Conservation (phyloP, 2,113 vertebrate species). For the Patagioenas fasciata region DNA sequence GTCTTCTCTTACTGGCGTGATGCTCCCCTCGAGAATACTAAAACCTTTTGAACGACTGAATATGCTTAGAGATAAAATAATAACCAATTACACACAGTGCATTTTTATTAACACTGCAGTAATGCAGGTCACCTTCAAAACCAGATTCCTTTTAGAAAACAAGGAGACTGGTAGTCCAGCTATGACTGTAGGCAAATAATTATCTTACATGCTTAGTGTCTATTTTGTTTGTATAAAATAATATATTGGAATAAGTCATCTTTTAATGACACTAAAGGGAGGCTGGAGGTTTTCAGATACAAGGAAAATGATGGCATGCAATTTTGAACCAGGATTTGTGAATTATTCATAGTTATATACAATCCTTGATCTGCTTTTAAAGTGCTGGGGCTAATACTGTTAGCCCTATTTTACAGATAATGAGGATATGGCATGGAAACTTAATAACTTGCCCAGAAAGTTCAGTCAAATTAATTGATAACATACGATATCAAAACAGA, state of each 20-base stretch:
- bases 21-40: slow-evolving; percentile 21
- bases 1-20: not conserved
- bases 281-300: slow-evolving; percentile 13
- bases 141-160: not conserved
- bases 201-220: not conserved
- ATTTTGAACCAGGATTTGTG: slow-evolving; percentile 17
- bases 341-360: not conserved
- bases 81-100: slow-evolving; percentile 43
- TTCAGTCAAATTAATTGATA: slow-evolving; percentile 57
- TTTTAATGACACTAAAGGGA: not conserved
- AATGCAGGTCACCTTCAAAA: slow-evolving; percentile 68
- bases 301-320: not conserved
- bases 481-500: not conserved
- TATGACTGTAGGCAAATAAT: not conserved
- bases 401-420: slow-evolving; percentile 10
- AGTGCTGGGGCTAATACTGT: not conserved
- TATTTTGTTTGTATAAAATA: slow-evolving; percentile 20
- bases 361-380: slow-evolving; percentile 23
- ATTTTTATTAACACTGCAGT: slow-evolving; percentile 64
- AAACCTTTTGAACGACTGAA: slow-evolving; percentile 33
- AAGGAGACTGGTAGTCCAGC: not conserved
- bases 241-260: not conserved
- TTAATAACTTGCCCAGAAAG: slow-evolving; percentile 48
- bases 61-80: slow-evolving; percentile 65
- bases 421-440: not conserved